Evolutionary conservation across 2,797 vertebrate species (phyloP), one percentile per base, ranked within the genome.

Genomic region (Danio choprae): DNA sequence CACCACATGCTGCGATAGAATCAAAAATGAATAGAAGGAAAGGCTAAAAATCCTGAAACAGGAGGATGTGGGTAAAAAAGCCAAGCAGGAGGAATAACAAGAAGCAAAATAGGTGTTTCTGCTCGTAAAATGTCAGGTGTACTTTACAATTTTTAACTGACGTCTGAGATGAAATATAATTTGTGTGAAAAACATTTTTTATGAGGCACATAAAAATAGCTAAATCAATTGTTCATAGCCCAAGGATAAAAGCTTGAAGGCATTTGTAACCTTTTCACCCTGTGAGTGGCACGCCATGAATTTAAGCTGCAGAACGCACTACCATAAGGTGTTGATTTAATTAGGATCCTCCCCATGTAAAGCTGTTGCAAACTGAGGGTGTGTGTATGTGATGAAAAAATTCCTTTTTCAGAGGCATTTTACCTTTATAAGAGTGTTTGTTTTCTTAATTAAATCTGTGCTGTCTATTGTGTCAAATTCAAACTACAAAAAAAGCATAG

Each of bases 21-120:
- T 93, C 80, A 91, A 91, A 90, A 87, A 92, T 91, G 71, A 74
- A 92, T 88, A 74, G 29, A 77, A 74, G 58, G 38, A 73, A 87
- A 79, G 71, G 40, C 59, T 74, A 77, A 73, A 82, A 87, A 83
- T 75, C 80, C 71, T 73, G n/a, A n/a, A 64, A 80, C 68, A 82
- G 81, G 81, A 46, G 63, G 77, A 83, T 72, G 71, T 69, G 67
- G 46, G 67, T 85, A 18, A 29, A n/a, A n/a, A 7, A 70, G 12
- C 63, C 65, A 59, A 12, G 15, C 56, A 58, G 16, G 9, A 50
- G n/a, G n/a, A 41, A 74, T 55, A 43, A 20, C 48, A 36, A 44
- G 18, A 53, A 40, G 29, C 16, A 64, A 44, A 50, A 43, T 29
- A 59, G 22, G 59, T 13, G 40, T 56, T 4, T 67, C 50, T 44